Conservation (phyloP, 1,140 invertebrate genomes). For the Stegodyphus mimosarum region DNA sequence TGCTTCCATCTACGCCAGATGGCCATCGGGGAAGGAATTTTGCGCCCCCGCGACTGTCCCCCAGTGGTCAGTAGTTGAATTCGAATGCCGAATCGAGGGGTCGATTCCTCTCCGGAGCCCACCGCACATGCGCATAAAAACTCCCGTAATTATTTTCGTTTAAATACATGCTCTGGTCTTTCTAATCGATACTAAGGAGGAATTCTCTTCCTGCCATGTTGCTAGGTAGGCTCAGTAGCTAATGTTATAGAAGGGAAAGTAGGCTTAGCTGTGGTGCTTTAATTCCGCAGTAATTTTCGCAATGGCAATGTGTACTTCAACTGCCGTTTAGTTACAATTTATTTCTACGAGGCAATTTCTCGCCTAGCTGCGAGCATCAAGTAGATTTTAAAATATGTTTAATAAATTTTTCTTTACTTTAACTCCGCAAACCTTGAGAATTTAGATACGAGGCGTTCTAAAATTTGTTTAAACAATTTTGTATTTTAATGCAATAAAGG, state of each 20-base stretch:
- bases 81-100: conserved; percentile 56
- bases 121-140: conserved; percentile 58
- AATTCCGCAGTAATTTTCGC: no score
- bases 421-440: no score
- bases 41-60: conserved; percentile 16
- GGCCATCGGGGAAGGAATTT: conserved; percentile 28
- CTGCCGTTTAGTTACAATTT: no score
- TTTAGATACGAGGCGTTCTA: no score
- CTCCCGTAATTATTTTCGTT: conserved; percentile 56
- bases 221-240: conserved; percentile 31
- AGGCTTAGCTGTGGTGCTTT: conserved; percentile 13
- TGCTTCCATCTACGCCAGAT: conserved; percentile 7
- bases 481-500: no score
- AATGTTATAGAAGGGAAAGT: conserved; percentile 23
- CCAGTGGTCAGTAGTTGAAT: conserved; percentile 50
- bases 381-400: no score
- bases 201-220: conserved; percentile 31
- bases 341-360: no score
- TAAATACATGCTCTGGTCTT: conserved; percentile 44
- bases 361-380: no score
- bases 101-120: conserved; percentile 27
- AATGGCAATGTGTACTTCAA: no score
- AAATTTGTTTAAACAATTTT: no score
- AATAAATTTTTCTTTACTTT: no score
- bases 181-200: conserved; percentile 48